Percentiles rank a stretch among this genome's conserved stretches.
Conservation (phyloP, 2,797 vertebrate genomes). For the Enteromius afrohamiltoni region DNA sequence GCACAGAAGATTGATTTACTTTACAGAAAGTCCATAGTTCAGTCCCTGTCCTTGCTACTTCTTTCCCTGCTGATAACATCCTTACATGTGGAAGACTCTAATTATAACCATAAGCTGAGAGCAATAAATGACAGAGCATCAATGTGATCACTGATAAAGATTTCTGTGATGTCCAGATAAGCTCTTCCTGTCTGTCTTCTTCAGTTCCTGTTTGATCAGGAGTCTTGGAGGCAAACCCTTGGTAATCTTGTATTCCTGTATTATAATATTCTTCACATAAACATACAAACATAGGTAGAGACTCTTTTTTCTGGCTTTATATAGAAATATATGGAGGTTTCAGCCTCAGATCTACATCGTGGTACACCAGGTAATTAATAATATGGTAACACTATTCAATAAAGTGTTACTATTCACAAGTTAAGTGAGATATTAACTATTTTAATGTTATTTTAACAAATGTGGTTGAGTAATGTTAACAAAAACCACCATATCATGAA, state of each 20-base stretch:
- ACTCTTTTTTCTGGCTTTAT: background rate
- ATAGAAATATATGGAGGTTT: background rate
- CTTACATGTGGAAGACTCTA: slow-evolving; percentile 16
- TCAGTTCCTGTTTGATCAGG: slow-evolving; percentile 38
- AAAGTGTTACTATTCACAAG: no score
- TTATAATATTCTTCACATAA: slow-evolving; percentile 3
- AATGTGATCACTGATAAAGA: slow-evolving; percentile 15
- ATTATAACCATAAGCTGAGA: background rate
- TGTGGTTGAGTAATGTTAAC: background rate
- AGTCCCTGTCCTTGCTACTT: slow-evolving; percentile 9
- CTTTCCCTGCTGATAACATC: background rate
- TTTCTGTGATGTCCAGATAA: slow-evolving; percentile 23
- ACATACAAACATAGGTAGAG: background rate
- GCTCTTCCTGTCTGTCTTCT: slow-evolving; percentile 34
- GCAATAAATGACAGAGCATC: background rate
- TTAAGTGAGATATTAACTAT: no score
- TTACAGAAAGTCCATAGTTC: slow-evolving; percentile 17
- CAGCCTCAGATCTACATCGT: no score
- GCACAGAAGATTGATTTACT: slow-evolving; percentile 38
- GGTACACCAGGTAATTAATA: no score
- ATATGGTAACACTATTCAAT: no score
- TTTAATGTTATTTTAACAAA: background rate
- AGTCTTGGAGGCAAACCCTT: slow-evolving; percentile 26
- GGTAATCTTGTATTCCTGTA: background rate
- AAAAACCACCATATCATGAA: background rate